Evolutionary conservation across 2,797 vertebrate species (phyloP), one percentile per base, ranked within the genome.

Genomic region (Bryconaethiops microstoma): DNA sequence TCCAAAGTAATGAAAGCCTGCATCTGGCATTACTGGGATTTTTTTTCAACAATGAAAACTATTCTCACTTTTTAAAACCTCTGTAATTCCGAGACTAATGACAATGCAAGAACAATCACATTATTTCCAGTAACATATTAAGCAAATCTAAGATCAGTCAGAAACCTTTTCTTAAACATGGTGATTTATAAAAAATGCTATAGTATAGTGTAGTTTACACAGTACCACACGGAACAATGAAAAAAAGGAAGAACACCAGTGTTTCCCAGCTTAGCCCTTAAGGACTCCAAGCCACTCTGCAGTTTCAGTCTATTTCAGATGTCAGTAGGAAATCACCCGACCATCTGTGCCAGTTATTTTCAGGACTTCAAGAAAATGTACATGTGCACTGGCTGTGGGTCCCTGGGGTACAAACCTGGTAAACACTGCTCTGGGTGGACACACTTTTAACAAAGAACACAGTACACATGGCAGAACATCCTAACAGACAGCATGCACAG

Each of bases 251-350:
- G 62, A 1, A 64, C 29, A 39, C 17, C n/a, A 59, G 54, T 55
- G 54, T 55, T 55, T 55, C 2, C 19, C 4, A 55, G 6, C 19
- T n/a, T 1, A 23, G 23, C 13, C 23, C 62, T 63, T 12, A 29
- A 5, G 13, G 12, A 63, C 13, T 39, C 21, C 84, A 71, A 86
- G 75, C 75, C 77, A 21, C 13, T 54, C 14, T n/a, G 45, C 77
- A 83, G 23, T 23, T 63, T 35, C 14, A 16, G 7, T 35, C 62
- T 14, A 16, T 29, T 29, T 23, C 23, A 16, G 19, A 13, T 63
- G 10, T 64, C 5, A 12, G 0, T 45, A 10, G 42, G 7, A 39
- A 29, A 14, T 29, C 13, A 29, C 9, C 60, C 29, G 62, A 35
- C 10, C 2, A 13, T 10, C 63, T 39, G 16, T 12, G 0, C 7